These are phyloP conservation scores for Leuciscus idus DNA, from an alignment of 2,113 vertebrate genomes.

Conservation along the genomic window DNA sequence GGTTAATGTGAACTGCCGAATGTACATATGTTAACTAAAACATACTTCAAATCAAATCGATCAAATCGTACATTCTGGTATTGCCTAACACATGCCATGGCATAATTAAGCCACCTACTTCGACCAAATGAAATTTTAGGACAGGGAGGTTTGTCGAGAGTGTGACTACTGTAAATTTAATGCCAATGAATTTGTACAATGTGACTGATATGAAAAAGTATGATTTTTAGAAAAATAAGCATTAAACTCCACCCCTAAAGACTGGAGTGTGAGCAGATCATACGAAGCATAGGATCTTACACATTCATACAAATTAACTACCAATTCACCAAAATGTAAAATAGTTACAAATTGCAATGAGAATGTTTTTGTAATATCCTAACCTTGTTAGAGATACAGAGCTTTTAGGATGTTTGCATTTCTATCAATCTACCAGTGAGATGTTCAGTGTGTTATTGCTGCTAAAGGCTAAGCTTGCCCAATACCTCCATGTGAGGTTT, in stretches of 20 bases:
- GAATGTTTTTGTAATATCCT: not conserved
- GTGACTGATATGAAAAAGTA: not conserved
- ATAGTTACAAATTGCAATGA: not conserved
- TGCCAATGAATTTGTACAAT: not conserved
- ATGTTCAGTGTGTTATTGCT: not conserved
- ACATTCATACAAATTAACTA: no score
- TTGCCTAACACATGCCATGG: not conserved
- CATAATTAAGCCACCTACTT: not conserved
- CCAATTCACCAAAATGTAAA: not conserved
- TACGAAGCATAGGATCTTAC: no score
- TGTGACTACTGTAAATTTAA: not conserved
- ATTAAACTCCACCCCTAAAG: no score
- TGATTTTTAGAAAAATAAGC: not conserved
- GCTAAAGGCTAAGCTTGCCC: not conserved
- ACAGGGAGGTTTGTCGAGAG: not conserved
- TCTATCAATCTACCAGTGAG: not conserved
- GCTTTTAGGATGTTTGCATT: not conserved
- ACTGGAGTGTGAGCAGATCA: no score
- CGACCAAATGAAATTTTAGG: not conserved
- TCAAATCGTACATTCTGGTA: not conserved
- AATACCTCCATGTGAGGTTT: constrained; percentile 11
- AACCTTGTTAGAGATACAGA: not conserved
- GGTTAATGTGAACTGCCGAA: no score
- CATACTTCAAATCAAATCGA: no score
- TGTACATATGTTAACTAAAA: no score